These are phyloP conservation scores for Lathronympha strigana DNA, from an alignment of 2,888 invertebrate species.

Conservation along the genomic window DNA sequence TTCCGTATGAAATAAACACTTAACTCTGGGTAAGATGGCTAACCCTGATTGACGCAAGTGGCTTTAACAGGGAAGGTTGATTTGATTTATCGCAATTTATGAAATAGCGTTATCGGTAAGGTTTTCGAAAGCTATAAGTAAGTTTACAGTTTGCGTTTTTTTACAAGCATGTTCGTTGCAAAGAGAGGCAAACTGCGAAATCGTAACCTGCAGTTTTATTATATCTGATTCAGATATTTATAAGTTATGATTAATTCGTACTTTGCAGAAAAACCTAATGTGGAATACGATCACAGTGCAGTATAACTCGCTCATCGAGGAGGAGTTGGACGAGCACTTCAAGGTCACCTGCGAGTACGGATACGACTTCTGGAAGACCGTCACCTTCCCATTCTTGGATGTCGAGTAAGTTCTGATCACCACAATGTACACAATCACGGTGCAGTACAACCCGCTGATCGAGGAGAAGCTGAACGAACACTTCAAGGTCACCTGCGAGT, in stretches of 20 bases:
- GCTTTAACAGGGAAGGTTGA: too few species aligned
- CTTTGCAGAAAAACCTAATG: constrained; percentile 94
- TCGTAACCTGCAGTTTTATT: too few species aligned
- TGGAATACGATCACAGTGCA: constrained; percentile 98
- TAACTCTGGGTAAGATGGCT: too few species aligned
- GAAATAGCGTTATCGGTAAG: too few species aligned
- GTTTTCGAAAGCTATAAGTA: too few species aligned
- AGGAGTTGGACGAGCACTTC: constrained; percentile 97
- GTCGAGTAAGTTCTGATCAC: constrained; percentile 94
- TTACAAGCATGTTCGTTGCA: too few species aligned
- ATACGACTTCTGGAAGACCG: constrained; percentile 98
- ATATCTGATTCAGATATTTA: too few species aligned
- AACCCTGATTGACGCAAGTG: too few species aligned
- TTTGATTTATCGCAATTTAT: too few species aligned
- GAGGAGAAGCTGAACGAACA: constrained; percentile 98
- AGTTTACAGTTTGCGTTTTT: too few species aligned
- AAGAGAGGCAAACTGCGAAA: too few species aligned
- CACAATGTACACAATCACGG: constrained; percentile 97
- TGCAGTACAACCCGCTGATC: constrained; percentile 96
- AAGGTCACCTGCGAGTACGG: constrained; percentile 98
- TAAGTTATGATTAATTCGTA: neutral
- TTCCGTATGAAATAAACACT: too few species aligned
- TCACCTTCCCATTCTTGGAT: constrained; percentile 96
- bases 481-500: constrained; percentile 97
- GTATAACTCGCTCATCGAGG: constrained; percentile 96